These are phyloP conservation scores for Ophthalmolycus amberensis DNA, from an alignment of 2,113 vertebrate species.

Conservation along the genomic window DNA sequence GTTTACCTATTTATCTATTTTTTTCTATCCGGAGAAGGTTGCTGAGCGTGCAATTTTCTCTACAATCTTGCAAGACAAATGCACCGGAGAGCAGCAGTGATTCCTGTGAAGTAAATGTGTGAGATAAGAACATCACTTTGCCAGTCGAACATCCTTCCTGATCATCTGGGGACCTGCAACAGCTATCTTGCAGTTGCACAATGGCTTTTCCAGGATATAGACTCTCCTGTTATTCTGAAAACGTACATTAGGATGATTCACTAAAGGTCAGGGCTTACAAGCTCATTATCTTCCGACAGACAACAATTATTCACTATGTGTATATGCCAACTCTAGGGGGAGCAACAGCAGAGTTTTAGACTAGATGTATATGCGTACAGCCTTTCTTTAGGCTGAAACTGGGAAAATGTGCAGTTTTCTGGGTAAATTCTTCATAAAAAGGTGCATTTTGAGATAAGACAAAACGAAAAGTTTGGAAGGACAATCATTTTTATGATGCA, in stretches of 20 bases:
- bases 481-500: background rate
- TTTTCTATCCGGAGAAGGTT: constrained; percentile 24
- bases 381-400: background rate
- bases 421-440: background rate
- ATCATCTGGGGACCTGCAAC: constrained; percentile 31
- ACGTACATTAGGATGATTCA: constrained; percentile 18
- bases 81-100: constrained; percentile 48
- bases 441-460: background rate
- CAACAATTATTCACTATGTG: constrained; percentile 1
- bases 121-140: constrained; percentile 58
- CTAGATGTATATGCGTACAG: background rate
- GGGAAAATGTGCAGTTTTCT: background rate
- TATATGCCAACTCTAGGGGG: background rate
- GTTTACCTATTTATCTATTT: constrained; percentile 30
- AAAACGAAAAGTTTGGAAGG: background rate
- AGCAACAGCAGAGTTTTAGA: constrained; percentile 8
- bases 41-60: constrained; percentile 33
- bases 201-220: background rate
- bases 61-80: constrained; percentile 42
- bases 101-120: constrained; percentile 39
- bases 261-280: background rate
- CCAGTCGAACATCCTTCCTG: constrained; percentile 14
- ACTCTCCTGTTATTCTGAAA: background rate
- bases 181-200: constrained; percentile 5
- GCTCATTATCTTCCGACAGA: constrained; percentile 32